Conservation (phyloP, 2,888 invertebrate species). For the Rhagonycha fulva region DNA sequence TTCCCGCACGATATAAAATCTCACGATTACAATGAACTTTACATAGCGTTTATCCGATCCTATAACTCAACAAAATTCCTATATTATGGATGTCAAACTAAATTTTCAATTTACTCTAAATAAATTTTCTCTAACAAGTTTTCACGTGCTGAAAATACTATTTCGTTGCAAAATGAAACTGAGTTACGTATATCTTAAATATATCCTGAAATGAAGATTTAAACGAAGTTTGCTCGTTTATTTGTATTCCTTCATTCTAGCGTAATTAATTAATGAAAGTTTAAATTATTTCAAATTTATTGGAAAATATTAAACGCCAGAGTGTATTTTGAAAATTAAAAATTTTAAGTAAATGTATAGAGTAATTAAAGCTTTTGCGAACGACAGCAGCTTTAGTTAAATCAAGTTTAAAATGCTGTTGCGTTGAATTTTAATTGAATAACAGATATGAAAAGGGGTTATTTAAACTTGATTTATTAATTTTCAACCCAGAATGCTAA, state of each 20-base stretch:
- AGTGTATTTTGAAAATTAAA: background rate
- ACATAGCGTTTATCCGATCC: background rate
- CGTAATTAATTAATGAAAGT: background rate
- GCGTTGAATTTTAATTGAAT: conserved; percentile 2
- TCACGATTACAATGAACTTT: background rate
- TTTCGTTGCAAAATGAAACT: background rate
- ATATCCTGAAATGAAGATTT: background rate
- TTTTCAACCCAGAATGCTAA: background rate
- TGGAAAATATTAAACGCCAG: background rate
- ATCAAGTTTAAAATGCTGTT: conserved; percentile 1
- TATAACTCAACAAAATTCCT: background rate
- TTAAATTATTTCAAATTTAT: background rate
- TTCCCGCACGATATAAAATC: background rate
- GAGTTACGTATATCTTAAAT: background rate
- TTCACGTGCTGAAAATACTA: background rate
- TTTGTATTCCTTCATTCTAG: background rate
- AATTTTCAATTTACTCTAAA: background rate
- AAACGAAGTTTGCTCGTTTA: background rate
- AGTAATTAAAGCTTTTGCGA: background rate
- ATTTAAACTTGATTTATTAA: conserved; percentile 2
- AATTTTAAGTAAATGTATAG: background rate
- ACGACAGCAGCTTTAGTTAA: background rate
- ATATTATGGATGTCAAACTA: background rate
- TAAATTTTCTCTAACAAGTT: background rate
- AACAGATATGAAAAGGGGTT: conserved; percentile 1